Conservation (phyloP, 2,113 vertebrate genomes). For the Sciurus niger region DNA sequence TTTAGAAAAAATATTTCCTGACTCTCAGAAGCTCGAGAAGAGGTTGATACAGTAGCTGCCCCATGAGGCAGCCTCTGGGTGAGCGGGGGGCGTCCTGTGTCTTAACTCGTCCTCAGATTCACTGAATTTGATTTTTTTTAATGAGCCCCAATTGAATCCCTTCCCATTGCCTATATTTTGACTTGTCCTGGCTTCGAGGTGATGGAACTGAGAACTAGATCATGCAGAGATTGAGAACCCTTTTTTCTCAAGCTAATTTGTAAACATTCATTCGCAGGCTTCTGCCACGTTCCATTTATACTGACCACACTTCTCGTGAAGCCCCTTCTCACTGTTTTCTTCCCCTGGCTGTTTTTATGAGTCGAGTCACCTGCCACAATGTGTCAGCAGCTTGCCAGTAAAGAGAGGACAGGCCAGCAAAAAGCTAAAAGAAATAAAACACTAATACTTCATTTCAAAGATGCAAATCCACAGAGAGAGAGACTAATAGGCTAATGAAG, state of each 20-base stretch:
- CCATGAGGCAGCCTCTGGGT: background rate
- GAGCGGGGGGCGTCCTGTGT: background rate
- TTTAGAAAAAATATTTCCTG: slow-evolving; percentile 23
- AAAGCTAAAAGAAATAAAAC: slow-evolving; percentile 45
- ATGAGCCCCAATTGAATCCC: background rate
- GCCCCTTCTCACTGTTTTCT: background rate
- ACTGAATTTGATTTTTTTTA: slow-evolving; percentile 7
- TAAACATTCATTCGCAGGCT: background rate
- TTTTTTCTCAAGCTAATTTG: background rate
- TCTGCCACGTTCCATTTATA: background rate
- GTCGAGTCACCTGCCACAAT: slow-evolving; percentile 22
- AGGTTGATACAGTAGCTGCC: background rate
- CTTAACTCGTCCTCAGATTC: background rate
- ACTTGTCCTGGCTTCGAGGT: slow-evolving; percentile 13
- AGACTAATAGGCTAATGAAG: slow-evolving; percentile 40
- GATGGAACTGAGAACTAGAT: background rate
- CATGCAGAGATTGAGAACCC: background rate
- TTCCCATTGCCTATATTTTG: background rate
- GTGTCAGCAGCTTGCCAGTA: slow-evolving; percentile 20
- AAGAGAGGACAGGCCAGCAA: slow-evolving; percentile 30
- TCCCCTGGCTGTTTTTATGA: background rate
- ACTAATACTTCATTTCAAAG: background rate
- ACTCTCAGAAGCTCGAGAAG: background rate
- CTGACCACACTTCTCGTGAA: background rate
- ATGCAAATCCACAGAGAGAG: background rate